Conservation (phyloP, 1,140 invertebrate species). For the Papilio xuthus region DNA sequence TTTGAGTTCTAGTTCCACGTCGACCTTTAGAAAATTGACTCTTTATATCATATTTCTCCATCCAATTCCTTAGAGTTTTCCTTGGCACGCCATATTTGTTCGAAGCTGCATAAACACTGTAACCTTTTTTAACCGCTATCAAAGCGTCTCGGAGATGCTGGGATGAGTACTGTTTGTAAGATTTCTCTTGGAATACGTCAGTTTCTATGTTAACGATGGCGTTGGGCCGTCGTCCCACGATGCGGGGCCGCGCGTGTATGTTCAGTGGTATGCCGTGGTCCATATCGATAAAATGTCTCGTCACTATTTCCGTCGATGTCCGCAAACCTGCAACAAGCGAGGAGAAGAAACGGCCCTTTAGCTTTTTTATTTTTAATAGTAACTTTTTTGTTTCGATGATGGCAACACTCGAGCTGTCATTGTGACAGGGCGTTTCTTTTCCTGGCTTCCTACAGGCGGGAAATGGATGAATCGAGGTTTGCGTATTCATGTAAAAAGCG, state of each 20-base stretch:
- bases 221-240: slow-evolving; percentile 66
- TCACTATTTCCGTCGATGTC: slow-evolving; percentile 74
- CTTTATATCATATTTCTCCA: slow-evolving; percentile 80
- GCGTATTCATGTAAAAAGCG: slow-evolving; percentile 69
- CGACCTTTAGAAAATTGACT: slow-evolving; percentile 79
- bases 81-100: slow-evolving; percentile 78
- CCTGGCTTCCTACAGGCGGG: slow-evolving; percentile 76
- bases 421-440: slow-evolving; percentile 74
- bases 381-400: slow-evolving; percentile 39
- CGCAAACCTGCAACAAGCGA: slow-evolving; percentile 78
- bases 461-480: slow-evolving; percentile 41
- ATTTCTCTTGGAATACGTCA: slow-evolving; percentile 76
- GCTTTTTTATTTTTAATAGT: slow-evolving; percentile 41
- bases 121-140: slow-evolving; percentile 77
- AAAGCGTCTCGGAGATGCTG: slow-evolving; percentile 74
- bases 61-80: slow-evolving; percentile 78
- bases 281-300: slow-evolving; percentile 71
- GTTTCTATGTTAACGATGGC: slow-evolving; percentile 75
- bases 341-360: slow-evolving; percentile 76
- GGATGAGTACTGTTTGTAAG: slow-evolving; percentile 78
- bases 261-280: slow-evolving; percentile 71
- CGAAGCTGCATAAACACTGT: slow-evolving; percentile 77
- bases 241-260: slow-evolving; percentile 69
- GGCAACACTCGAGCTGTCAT: slow-evolving; percentile 47
- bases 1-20: slow-evolving; percentile 66